A percentile compares a stretch with the other conserved stretches of the same genome.
These are phyloP conservation scores for Jaculus jaculus DNA, from an alignment of 2,113 vertebrate genomes.

Conservation along the genomic window DNA sequence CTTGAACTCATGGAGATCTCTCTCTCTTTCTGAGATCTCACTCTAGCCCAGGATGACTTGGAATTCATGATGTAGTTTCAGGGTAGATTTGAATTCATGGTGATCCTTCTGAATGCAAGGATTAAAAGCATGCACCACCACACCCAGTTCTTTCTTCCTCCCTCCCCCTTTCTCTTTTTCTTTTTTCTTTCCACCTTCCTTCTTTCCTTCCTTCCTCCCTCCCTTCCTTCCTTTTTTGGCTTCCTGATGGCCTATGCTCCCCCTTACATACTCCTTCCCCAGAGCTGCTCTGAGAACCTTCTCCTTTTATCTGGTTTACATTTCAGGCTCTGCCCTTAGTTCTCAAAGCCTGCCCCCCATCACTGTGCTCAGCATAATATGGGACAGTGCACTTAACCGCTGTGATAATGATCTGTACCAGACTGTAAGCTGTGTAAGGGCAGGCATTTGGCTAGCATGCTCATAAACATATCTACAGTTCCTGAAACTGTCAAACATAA, in stretches of 20 bases:
- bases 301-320: background rate
- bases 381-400: rapidly evolving
- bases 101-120: too few relatives aligned
- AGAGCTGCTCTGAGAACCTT: background rate
- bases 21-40: too few relatives aligned
- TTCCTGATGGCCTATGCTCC: background rate
- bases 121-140: too few relatives aligned
- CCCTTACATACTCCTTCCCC: background rate
- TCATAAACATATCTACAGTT: background rate
- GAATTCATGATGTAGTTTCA: too few relatives aligned
- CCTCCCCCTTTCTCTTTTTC: background rate
- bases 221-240: background rate
- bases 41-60: too few relatives aligned
- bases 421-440: background rate
- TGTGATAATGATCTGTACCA: background rate
- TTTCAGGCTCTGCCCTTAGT: background rate
- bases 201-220: background rate
- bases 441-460: background rate
- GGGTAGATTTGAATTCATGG: too few relatives aligned
- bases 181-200: background rate
- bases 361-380: too few relatives aligned
- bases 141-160: too few relatives aligned
- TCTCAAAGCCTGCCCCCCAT: background rate
- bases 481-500: background rate
- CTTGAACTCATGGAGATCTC: too few relatives aligned